Percentiles rank a stretch among this genome's conserved stretches.
Evolutionary conservation across 2,888 invertebrate genomes (phyloP).

Genomic region (Eristalinus aeneus): DNA sequence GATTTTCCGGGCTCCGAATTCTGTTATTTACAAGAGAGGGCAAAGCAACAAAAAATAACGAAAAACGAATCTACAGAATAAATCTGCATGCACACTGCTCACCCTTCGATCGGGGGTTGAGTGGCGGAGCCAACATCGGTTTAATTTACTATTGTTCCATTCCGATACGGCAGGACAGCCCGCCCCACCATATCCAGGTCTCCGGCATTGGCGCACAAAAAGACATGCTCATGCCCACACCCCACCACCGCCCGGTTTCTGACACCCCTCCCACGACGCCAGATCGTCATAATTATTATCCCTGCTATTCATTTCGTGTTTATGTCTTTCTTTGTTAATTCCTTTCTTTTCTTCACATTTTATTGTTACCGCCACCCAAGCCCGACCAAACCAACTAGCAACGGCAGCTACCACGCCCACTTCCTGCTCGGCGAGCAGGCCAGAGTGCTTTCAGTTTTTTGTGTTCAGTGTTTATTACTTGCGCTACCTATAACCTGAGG

Average conservation of each 20-base stretch:
- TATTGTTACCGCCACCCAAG: constrained; percentile 64
- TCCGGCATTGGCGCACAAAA: constrained; percentile 34
- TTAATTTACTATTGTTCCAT: constrained; percentile 63
- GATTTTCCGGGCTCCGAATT: constrained; percentile 26
- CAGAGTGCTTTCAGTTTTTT: neutral
- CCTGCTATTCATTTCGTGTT: constrained; percentile 65
- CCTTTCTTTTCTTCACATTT: constrained; percentile 51
- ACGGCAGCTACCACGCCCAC: neutral
- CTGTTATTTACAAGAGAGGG: constrained; percentile 13
- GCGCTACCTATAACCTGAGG: constrained; percentile 65
- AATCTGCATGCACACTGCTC: constrained; percentile 16
- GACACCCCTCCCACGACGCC: neutral
- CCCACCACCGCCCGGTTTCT: no score
- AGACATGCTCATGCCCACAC: constrained; percentile 53
- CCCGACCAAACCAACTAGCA: neutral
- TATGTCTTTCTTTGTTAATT: constrained; percentile 61
- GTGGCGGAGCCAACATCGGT: neutral
- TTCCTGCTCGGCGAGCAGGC: neutral
- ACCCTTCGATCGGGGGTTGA: neutral
- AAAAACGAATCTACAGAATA: no score
- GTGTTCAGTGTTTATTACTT: constrained; percentile 47
- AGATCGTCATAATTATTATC: constrained; percentile 44
- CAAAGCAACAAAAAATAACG: no score
- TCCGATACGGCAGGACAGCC: constrained; percentile 25
- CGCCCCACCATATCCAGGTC: neutral